phyloP scores from a whole-genome alignment of 2,888 invertebrate species.

The Apotomis betuletana region DNA sequence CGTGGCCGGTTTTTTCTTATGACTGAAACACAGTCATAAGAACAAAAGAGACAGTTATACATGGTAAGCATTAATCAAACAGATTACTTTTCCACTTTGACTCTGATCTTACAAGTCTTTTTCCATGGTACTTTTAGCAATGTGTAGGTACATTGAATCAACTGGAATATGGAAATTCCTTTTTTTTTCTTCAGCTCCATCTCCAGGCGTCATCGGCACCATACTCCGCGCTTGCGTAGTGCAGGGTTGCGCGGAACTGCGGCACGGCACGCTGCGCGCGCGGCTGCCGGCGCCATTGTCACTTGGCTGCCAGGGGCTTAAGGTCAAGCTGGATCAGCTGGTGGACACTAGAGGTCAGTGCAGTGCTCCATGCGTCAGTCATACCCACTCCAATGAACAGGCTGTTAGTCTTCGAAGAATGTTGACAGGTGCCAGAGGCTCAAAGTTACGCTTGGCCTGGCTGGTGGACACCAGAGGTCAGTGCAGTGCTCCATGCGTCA shows the following conservation, averaged over 20 bases:
- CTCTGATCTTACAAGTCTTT: too few species aligned
- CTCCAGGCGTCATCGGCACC: constrained; percentile 1
- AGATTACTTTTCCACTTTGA: too few species aligned
- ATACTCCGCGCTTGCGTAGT: constrained; percentile 71
- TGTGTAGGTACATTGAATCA: too few species aligned
- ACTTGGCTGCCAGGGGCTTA: constrained; percentile 72
- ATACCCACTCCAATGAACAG: too few species aligned
- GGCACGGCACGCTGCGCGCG: constrained; percentile 81
- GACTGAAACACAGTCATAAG: too few species aligned
- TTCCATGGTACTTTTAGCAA: too few species aligned
- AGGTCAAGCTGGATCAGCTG: constrained; percentile 77
- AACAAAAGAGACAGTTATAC: too few species aligned
- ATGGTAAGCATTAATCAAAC: too few species aligned
- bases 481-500: background rate
- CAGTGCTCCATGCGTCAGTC: too few species aligned
- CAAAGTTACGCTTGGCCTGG: constrained; percentile 75
- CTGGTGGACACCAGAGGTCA: constrained; percentile 71
- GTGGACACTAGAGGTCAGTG: constrained; percentile 68
- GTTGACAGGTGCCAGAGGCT: constrained; percentile 64
- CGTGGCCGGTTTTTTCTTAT: too few species aligned
- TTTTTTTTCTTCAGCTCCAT: constrained; percentile 11
- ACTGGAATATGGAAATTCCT: too few species aligned
- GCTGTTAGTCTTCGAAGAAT: too few species aligned
- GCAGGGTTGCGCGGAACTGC: constrained; percentile 87
- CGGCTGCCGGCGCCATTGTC: constrained; percentile 54